Conservation (phyloP, 2,888 invertebrate genomes). For the Cloeon dipterum region DNA sequence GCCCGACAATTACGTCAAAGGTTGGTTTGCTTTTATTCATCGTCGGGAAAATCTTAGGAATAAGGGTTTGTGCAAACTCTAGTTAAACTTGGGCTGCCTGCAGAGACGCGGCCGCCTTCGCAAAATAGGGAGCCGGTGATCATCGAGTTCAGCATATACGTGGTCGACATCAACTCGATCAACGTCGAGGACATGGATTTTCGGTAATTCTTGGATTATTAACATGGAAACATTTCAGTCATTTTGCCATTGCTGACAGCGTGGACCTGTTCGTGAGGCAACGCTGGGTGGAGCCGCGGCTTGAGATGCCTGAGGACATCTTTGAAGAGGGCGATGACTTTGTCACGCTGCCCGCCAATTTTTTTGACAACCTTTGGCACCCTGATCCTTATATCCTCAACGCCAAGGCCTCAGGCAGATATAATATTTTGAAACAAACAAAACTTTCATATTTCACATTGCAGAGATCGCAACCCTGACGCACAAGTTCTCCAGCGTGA, state of each 20-base stretch:
- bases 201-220: constrained; percentile 38
- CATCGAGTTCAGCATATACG: constrained; percentile 59
- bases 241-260: constrained; percentile 19
- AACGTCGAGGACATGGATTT: constrained; percentile 79
- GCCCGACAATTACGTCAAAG: constrained; percentile 54
- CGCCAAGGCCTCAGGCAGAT: constrained; percentile 58
- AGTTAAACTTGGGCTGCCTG: too few relatives aligned
- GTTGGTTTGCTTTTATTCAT: constrained; percentile 24
- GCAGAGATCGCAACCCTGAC: constrained; percentile 60
- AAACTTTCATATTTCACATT: constrained; percentile 11
- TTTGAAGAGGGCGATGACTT: constrained; percentile 63
- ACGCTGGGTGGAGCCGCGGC: constrained; percentile 55
- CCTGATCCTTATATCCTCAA: constrained; percentile 69
- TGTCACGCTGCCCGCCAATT: constrained; percentile 53
- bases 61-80: too few relatives aligned
- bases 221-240: background rate
- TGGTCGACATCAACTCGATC: constrained; percentile 69
- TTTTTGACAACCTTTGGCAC: constrained; percentile 69
- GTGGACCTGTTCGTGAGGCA: constrained; percentile 70
- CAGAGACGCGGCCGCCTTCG: constrained; percentile 59
- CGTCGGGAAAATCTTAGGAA: too few relatives aligned
- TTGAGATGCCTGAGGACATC: constrained; percentile 50
- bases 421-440: background rate
- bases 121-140: constrained; percentile 44
- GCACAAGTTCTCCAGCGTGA: constrained; percentile 60